phyloP scores from a whole-genome alignment of 2,113 vertebrate species.

The Dermatemys mawii region DNA sequence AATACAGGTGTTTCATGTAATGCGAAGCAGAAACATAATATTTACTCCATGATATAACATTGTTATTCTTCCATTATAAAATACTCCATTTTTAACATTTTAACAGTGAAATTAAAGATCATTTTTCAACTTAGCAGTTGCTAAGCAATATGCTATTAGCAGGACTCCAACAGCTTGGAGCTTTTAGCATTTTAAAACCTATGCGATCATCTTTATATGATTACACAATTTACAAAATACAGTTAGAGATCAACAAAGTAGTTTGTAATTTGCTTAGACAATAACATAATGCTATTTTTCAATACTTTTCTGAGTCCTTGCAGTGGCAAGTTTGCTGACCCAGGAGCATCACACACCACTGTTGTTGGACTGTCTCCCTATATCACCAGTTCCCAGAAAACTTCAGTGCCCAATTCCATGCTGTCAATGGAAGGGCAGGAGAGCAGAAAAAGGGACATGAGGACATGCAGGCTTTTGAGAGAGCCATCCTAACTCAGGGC shows the following conservation, averaged over 20 bases:
- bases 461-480: not conserved
- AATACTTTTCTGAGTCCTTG: not conserved
- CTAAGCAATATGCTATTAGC: conserved; percentile 61
- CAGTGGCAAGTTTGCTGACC: not conserved
- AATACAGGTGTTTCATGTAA: not conserved
- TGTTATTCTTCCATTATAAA: conserved; percentile 40
- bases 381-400: not conserved
- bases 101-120: conserved; percentile 32
- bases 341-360: not conserved
- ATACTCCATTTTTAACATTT: not conserved
- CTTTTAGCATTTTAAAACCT: conserved; percentile 27
- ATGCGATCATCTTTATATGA: not conserved
- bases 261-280: not conserved
- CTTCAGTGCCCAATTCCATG: not conserved
- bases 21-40: conserved; percentile 37
- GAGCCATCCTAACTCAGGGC: not conserved
- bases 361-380: not conserved
- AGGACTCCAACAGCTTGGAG: conserved; percentile 39
- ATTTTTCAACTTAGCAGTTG: conserved; percentile 64
- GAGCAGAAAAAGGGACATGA: not conserved
- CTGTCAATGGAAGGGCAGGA: fast-evolving
- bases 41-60: conserved; percentile 46
- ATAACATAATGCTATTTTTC: not conserved
- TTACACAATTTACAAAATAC: conserved; percentile 20
- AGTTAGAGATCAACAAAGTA: not conserved